A percentile compares a stretch with the other conserved stretches of the same genome.
Conservation (phyloP, 2,888 invertebrate genomes). For the Dichetophora obliterata region DNA sequence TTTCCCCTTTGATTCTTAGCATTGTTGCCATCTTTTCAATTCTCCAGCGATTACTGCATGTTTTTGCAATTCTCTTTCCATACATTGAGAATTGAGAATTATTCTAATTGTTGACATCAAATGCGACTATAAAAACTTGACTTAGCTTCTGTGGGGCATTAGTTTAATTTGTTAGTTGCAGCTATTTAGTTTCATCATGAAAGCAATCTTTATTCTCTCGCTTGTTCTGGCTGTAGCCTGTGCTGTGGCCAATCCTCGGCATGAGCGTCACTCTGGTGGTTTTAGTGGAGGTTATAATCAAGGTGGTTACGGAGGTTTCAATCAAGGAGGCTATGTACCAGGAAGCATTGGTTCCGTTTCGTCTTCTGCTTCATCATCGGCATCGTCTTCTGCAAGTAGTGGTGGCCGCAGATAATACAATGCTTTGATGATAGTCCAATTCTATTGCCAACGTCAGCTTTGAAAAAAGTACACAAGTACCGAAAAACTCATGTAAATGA, state of each 20-base stretch:
- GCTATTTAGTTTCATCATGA: constrained; percentile 32
- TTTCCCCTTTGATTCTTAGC: too few species aligned
- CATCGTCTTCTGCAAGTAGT: background rate
- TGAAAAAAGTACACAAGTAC: background rate
- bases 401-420: constrained; percentile 8
- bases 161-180: constrained; percentile 35
- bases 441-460: background rate
- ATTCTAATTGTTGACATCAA: constrained; percentile 35
- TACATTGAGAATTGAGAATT: background rate
- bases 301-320: background rate
- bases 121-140: constrained; percentile 35
- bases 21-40: too few species aligned
- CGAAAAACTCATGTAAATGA: background rate
- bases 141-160: background rate
- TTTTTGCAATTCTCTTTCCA: background rate
- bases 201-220: constrained; percentile 34
- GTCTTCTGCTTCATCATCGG: background rate
- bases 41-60: too few species aligned
- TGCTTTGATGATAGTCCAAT: constrained; percentile 5
- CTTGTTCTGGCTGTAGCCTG: constrained; percentile 31
- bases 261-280: background rate
- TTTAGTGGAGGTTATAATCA: background rate
- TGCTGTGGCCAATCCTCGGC: constrained; percentile 36
- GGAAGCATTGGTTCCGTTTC: background rate
- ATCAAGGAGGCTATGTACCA: background rate